A percentile compares a stretch with the other conserved stretches of the same genome.
phyloP scores from a whole-genome alignment of 2,113 vertebrate genomes.

The Rhadina sibilatrix region DNA sequence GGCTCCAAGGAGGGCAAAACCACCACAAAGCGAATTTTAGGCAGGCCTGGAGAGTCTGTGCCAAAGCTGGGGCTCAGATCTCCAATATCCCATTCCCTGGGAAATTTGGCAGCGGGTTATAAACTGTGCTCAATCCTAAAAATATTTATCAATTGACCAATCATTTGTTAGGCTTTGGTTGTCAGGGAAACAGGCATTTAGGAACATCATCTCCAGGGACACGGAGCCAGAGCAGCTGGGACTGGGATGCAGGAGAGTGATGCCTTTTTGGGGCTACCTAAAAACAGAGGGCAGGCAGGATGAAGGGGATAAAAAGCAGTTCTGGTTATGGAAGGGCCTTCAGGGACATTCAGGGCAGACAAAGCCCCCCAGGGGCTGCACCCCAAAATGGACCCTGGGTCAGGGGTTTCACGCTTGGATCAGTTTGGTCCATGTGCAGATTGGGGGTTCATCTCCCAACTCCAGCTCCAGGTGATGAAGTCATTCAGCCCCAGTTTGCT shows the following conservation, averaged over 20 bases:
- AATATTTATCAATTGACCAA: constrained; percentile 31
- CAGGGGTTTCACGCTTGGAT: neutral
- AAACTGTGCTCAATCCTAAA: constrained; percentile 30
- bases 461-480: too few species aligned
- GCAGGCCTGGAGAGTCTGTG: neutral
- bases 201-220: neutral
- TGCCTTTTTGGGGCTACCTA: neutral
- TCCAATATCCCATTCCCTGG: neutral
- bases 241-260: neutral
- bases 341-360: neutral
- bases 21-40: neutral
- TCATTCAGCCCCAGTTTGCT: too few species aligned
- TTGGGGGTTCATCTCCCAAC: too few species aligned
- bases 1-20: neutral
- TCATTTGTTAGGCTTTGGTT: neutral
- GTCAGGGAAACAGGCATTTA: constrained; percentile 29
- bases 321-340: neutral
- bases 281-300: neutral
- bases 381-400: neutral
- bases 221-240: neutral
- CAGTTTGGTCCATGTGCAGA: too few species aligned
- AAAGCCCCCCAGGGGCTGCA: too few species aligned
- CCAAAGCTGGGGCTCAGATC: neutral
- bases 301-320: neutral
- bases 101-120: neutral